Evolutionary conservation across 2,888 invertebrate genomes (phyloP).

Genomic region (Spisula solida): DNA sequence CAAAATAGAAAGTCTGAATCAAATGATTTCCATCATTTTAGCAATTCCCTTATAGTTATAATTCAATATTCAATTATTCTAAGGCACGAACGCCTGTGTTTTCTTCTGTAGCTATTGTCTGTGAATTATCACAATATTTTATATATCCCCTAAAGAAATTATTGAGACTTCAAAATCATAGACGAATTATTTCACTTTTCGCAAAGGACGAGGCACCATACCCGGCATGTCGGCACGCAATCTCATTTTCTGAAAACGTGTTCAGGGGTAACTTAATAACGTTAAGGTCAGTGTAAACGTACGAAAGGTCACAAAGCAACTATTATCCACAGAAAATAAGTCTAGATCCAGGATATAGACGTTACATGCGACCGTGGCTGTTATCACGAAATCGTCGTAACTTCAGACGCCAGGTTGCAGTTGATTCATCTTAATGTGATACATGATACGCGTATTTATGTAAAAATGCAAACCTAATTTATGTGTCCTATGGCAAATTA

Average conservation of each 20-base stretch:
- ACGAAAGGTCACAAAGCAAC: slow-evolving; percentile 34
- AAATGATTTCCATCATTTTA: not conserved
- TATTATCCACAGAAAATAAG: slow-evolving; percentile 27
- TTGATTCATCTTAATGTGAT: slow-evolving; percentile 21
- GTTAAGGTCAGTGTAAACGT: not conserved
- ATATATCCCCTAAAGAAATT: not conserved
- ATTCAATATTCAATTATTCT: slow-evolving; percentile 8
- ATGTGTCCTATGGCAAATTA: not conserved
- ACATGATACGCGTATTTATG: slow-evolving; percentile 27
- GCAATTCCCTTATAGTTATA: not conserved
- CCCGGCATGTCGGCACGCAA: slow-evolving; percentile 37
- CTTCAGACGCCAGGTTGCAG: slow-evolving; percentile 40
- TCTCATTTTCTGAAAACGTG: not conserved
- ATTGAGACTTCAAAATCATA: not conserved
- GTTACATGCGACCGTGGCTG: not conserved
- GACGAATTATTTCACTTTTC: not conserved
- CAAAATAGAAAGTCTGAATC: slow-evolving; percentile 9
- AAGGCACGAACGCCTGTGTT: not conserved
- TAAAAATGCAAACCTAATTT: slow-evolving; percentile 3
- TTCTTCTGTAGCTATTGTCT: not conserved
- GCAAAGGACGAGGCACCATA: not conserved
- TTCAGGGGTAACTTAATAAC: slow-evolving; percentile 23
- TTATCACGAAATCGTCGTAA: slow-evolving; percentile 43
- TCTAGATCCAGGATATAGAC: slow-evolving; percentile 23
- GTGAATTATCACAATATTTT: not conserved